Evolutionary conservation across 2,888 invertebrate species (phyloP), one percentile per base, ranked within the genome.

Genomic region (Dryocosmus kuriphilus): DNA sequence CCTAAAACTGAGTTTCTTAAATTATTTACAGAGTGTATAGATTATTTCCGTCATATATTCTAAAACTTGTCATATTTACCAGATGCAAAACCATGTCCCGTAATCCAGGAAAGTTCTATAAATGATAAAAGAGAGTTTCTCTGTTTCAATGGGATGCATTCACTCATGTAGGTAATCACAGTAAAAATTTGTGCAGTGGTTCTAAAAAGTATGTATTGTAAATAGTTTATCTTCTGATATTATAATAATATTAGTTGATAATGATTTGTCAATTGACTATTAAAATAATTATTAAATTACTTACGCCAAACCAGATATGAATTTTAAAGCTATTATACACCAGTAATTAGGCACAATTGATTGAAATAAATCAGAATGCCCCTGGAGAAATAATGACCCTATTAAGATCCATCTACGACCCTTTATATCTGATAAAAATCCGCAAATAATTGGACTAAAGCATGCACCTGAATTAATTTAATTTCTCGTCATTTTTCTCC

Each of bases 71-170:
- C 11, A 16, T 75, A 79, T 81, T 93, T 92, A 96, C 96, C 93
- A 88, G 96, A 96, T 79, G 96, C 91, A 77, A 94, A 87, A 83
- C 96, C 95, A 78, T 96, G 95, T 79, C 96, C 96, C 51, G 95
- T 89, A 38, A 95, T 95, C 96, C 96, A 96, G 91, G 96, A 96
- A 91, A 96, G 92, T 93, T 96, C 96, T 95, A 96, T 95, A 95
- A 96, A 96, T 90, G 96, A 95, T 77, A 96, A 93, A 88, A 96
- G 95, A 85, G 94, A 95, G 89, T 96, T 95, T 89, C 96, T 93
- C 91, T 95, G 94, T 90, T 94, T 95, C 65, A 95, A 94, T 22
- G 95, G 95, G 88, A 96, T 96, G 92, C 96, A 96, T 92, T 96
- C 96, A 77, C 96, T 96, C 84, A 96, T 92, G 91, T 96, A 96